Evolutionary conservation across 2,888 invertebrate genomes (phyloP), one percentile per base, ranked within the genome.

Genomic region (Subacronicta megacephala): DNA sequence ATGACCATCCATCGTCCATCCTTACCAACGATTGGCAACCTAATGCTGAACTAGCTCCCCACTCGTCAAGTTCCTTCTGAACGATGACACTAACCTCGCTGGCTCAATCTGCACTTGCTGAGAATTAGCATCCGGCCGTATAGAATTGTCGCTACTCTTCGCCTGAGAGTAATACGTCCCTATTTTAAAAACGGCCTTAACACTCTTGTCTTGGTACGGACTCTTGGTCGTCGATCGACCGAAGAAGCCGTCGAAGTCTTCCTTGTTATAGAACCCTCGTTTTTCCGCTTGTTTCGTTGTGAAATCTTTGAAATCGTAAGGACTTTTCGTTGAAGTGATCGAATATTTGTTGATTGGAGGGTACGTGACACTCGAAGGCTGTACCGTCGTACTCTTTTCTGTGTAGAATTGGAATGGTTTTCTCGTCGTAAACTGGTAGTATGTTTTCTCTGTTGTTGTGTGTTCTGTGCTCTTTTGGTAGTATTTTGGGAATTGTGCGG

Each of bases 171-270:
- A 94, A 62, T 84, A 90, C 0, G 94, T 94, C 23, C 94, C 94
- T 66, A 94, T 85, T 70, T 94, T 94, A 80, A 92, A 94, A 9
- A 92, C 77, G 0, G 91, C 84, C 53, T 90, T 89, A 1, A 90
- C 68, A 20, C 83, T 87, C 63, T 94, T 94, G 33, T 90, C 90
- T 58, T 85, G 84, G 58, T 88, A 90, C 1, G 92, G 90, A 57
- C 88, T 95, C 84, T 95, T 95, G 7, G 96, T 95, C 1, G 96
- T 95, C 46, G 90, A 82, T 78, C 88, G 77, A 56, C 85, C 83
- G 70, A 90, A 92, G 66, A 85, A 93, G 40, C 68, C 85, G 29
- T 90, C 90, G 54, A 90, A 84, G 17, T 90, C 91, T 17, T 87
- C 89, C 76, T 92, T 94, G 54, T 74, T 90, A 75, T 88, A 89